Base-by-base conservation (phyloP, 1,140 invertebrate genomes). In the Apis laboriosa region DNA sequence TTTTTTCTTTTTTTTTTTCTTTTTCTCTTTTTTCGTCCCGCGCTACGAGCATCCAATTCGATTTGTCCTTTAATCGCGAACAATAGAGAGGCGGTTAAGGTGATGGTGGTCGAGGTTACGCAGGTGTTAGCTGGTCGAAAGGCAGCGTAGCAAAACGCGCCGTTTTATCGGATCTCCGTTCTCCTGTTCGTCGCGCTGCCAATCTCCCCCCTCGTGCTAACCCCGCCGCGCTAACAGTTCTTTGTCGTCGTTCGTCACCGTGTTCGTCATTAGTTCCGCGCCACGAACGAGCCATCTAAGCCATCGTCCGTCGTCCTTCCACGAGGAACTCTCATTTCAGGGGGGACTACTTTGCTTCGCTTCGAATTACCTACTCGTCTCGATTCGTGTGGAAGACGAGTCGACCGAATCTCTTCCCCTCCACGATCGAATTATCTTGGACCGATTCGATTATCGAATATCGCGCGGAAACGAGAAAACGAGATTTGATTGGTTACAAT, bases 261-360 rank as follows among this genome's bases (percentile, higher is more conserved):
- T 80, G 80, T 75, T 86, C 61, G 87, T 89, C 91, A 92, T 93
- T 92, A 91, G 92, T 92, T 92, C 91, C 92, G 89, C 90, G 85
- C 89, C 86, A 85, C 71, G 84, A 90, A 88, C 86, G 86, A 89
- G 63, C 56, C 61, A 67, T 58, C 63, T 77, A 83, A 82, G 81
- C 80, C 78, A 78, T 72, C 67, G 19, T 2, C 5, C 15, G 9
- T 63, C 43, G 58, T 51, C 28, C 7, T 86, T 85, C 77, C 83
- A 83, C 71, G 66, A 75, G 11, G 17, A 24, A 5, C 49, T 71
- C 68, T 19, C 64, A 1, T 13, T 28, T 43, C 51, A 34, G 21
- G 53, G 43, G 43, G 53, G 56, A 67, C 28, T 24, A 43, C 34
- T 63, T 63, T 12, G 60, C 60, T 24, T 61, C n/a, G n/a, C 60